phyloP scores from a whole-genome alignment of 1,140 invertebrate genomes.

The Gryllus bimaculatus region DNA sequence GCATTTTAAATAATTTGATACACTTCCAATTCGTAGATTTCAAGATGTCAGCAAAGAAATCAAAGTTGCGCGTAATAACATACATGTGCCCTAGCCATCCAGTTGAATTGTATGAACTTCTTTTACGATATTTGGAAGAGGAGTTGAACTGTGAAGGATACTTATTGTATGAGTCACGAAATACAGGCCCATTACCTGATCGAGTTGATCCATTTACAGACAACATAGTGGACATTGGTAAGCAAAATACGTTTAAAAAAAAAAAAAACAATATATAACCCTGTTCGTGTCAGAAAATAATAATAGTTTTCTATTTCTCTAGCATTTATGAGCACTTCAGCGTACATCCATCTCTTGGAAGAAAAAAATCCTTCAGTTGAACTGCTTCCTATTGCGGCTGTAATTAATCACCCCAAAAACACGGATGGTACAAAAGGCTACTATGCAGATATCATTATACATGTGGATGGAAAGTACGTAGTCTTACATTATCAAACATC shows the following conservation, averaged over 20 bases:
- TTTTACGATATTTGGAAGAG: conserved; percentile 45
- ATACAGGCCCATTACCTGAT: conserved; percentile 35
- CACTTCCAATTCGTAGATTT: no score
- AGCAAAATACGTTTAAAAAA: conserved; percentile 19
- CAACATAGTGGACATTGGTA: conserved; percentile 47
- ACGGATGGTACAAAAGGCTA: conserved; percentile 40
- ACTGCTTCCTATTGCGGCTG: conserved; percentile 44
- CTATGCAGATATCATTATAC: conserved; percentile 50
- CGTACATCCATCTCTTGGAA: conserved; percentile 40
- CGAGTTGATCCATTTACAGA: conserved; percentile 44
- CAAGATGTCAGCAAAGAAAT: conserved; percentile 24
- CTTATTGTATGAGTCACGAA: conserved; percentile 48
- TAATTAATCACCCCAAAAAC: conserved; percentile 46
- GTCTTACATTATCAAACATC: neutral
- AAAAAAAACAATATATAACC: conserved; percentile 7
- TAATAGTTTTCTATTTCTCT: conserved; percentile 16
- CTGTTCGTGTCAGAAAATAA: neutral
- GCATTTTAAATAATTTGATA: no score
- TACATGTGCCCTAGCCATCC: conserved; percentile 52
- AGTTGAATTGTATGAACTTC: conserved; percentile 47
- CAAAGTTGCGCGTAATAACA: conserved; percentile 41
- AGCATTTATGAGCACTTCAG: conserved; percentile 49
- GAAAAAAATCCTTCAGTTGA: conserved; percentile 36
- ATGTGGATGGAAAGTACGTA: conserved; percentile 44
- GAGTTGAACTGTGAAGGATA: conserved; percentile 38